A percentile compares a stretch with the other conserved stretches of the same genome.
phyloP scores from a whole-genome alignment of 2,113 vertebrate species.

The Morone chrysops region DNA sequence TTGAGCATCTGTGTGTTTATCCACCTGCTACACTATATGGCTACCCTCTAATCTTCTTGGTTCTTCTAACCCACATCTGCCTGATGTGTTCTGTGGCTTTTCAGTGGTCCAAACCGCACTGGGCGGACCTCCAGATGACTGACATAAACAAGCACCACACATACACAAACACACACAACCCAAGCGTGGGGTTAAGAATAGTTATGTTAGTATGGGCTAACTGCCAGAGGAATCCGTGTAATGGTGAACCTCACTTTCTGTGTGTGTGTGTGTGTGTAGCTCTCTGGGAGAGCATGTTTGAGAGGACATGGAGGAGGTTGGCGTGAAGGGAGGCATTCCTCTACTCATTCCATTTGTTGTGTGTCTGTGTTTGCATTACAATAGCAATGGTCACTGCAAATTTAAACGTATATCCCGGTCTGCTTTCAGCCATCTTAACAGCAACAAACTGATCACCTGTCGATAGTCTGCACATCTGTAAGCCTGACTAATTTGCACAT shows the following conservation, averaged over 20 bases:
- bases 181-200: conserved; percentile 74
- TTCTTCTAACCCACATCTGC: conserved; percentile 72
- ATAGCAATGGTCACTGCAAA: neutral
- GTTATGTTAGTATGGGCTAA: conserved; percentile 60
- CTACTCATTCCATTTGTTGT: conserved; percentile 16
- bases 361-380: neutral
- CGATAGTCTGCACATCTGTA: neutral
- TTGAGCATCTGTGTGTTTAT: conserved; percentile 70
- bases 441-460: neutral
- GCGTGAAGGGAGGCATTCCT: conserved; percentile 40
- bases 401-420: neutral
- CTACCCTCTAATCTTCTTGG: conserved; percentile 75
- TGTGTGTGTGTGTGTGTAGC: conserved; percentile 45
- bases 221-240: conserved; percentile 68
- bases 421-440: neutral
- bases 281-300: conserved; percentile 62
- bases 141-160: conserved; percentile 61
- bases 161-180: conserved; percentile 43
- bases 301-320: conserved; percentile 45
- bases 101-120: conserved; percentile 64
- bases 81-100: conserved; percentile 69
- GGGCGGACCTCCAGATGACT: conserved; percentile 77
- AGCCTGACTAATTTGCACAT: neutral
- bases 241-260: conserved; percentile 67
- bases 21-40: conserved; percentile 78